Conservation (phyloP, 1,140 invertebrate genomes). For the Pemphigus obesinymphae region DNA sequence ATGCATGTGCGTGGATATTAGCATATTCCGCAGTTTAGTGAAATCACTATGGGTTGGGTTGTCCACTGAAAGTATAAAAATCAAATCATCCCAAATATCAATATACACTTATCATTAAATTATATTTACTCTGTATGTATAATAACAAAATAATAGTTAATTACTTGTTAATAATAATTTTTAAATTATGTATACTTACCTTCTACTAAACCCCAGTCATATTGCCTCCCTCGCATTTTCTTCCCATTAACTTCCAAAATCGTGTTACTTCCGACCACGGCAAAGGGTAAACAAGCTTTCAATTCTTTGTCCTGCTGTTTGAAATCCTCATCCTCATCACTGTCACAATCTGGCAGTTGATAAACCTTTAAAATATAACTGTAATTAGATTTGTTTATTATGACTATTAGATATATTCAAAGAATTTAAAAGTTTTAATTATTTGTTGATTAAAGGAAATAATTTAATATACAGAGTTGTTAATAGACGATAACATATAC, state of each 20-base stretch:
- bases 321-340: slow-evolving; percentile 89
- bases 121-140: too few species aligned
- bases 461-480: too few species aligned
- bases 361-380: slow-evolving; percentile 63
- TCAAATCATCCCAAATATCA: too few species aligned
- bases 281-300: slow-evolving; percentile 90
- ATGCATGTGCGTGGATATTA: slow-evolving; percentile 94
- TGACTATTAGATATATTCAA: too few species aligned
- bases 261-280: slow-evolving; percentile 91
- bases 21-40: slow-evolving; percentile 90
- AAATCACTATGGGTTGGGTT: slow-evolving; percentile 98
- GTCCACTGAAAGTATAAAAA: slow-evolving; percentile 65
- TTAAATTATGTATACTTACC: slow-evolving; percentile 57
- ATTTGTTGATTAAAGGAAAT: too few species aligned
- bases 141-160: background rate
- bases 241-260: slow-evolving; percentile 84
- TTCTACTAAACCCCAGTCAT: slow-evolving; percentile 98
- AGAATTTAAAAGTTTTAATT: too few species aligned
- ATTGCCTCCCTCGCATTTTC: slow-evolving; percentile 84
- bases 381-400: too few species aligned
- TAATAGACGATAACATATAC: too few species aligned
- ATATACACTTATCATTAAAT: too few species aligned
- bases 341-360: slow-evolving; percentile 94
- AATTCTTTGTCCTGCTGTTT: slow-evolving; percentile 84
- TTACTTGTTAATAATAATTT: too few species aligned